Evolutionary conservation across 2,113 vertebrate species (phyloP), one percentile per base, ranked within the genome.

Genomic region (Bostrychus sinensis): DNA sequence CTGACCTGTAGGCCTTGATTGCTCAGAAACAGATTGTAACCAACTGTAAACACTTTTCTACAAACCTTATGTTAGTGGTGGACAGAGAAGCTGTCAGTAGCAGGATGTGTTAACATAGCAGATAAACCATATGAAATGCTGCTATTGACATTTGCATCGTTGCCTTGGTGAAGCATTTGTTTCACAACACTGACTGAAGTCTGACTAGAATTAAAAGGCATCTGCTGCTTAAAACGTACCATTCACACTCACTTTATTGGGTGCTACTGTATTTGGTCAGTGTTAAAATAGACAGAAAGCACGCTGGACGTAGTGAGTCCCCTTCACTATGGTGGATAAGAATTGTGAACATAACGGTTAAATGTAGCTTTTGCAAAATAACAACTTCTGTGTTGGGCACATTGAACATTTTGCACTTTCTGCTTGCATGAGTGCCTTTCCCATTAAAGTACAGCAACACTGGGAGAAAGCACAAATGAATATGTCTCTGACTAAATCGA

Each of bases 351-450:
- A 58, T 61, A 12, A 25, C 55, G 56, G 42, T 41, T 58, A 30
- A 30, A 50, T 70, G 50, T 51, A 70, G 43, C 39, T 66, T 53
- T 65, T 38, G 39, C 51, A 69, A 64, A 61, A 70, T n/a, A 77
- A 58, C 48, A 59, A 66, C 20, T 45, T 69, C 2, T 64, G n/a
- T 28, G 56, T 23, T 37, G 53, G 41, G 30, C 69, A 46, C 64
- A 66, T 36, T 37, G 60, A 74, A 30, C 41, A 54, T 62, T 68
- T 55, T 85, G 54, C 77, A 78, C 62, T 72, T 75, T 77, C 61
- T 72, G 45, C 78, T 84, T 87, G 78, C 80, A 77, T 50, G 73
- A 84, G 37, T 84, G 83, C 62, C 32, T 87, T 89, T 88, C 76
- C 68, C 80, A 88, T 88, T 86, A 85, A 82, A 56, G 64, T 74